phyloP scores from a whole-genome alignment of 2,113 vertebrate species.

The Syngnathus scovelli region DNA sequence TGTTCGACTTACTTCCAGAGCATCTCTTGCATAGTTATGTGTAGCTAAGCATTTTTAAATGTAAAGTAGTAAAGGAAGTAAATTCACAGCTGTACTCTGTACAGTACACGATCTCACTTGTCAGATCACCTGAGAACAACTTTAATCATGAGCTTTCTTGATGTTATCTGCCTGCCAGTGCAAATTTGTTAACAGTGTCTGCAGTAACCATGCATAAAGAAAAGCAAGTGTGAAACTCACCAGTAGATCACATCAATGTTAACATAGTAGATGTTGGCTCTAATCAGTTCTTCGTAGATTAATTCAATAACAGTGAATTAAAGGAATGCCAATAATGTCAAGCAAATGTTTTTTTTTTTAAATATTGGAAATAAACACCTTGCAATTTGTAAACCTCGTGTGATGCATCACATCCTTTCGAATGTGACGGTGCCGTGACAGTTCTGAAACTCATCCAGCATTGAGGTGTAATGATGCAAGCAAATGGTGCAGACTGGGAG shows the following conservation, averaged over 20 bases:
- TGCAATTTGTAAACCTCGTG: not conserved
- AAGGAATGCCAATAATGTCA: constrained; percentile 32
- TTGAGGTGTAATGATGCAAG: not conserved
- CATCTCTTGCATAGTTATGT: not conserved
- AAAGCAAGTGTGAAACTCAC: constrained; percentile 27
- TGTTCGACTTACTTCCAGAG: not conserved
- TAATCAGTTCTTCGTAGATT: constrained; percentile 13
- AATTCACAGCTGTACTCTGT: not conserved
- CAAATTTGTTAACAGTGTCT: constrained; percentile 8
- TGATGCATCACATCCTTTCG: not conserved
- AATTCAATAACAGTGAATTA: not conserved
- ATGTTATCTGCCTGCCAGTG: constrained; percentile 10
- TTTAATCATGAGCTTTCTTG: not conserved
- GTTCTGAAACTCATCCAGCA: not conserved
- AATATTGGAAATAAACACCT: not conserved
- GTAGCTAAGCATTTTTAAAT: not conserved
- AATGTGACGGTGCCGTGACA: not conserved
- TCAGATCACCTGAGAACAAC: not conserved
- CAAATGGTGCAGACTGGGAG: not conserved
- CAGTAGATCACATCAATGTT: constrained; percentile 32
- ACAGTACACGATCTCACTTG: not conserved
- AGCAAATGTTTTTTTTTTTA: constrained; percentile 14
- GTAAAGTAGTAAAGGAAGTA: not conserved
- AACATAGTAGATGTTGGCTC: constrained; percentile 1
- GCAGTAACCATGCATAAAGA: constrained; percentile 40